phyloP scores from a whole-genome alignment of 2,113 vertebrate species.

The Neolamprologus hecqui region DNA sequence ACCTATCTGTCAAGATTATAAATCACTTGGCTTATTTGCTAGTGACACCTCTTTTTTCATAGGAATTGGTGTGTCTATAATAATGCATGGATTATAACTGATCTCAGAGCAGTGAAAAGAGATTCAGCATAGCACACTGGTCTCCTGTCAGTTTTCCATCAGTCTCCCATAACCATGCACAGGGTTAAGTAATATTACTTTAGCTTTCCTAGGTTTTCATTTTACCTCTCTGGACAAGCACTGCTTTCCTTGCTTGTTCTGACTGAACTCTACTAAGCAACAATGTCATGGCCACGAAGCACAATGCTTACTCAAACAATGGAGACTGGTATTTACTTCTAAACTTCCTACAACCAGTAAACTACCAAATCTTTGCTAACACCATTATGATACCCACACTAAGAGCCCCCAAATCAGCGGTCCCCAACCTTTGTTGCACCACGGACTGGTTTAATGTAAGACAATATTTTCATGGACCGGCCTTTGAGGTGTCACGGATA shows the following conservation, averaged over 20 bases:
- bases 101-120: neutral
- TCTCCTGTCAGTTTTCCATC: neutral
- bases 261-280: neutral
- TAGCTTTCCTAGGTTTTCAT: neutral
- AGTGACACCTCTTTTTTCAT: neutral
- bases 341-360: neutral
- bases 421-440: neutral
- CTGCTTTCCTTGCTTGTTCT: neutral
- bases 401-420: neutral
- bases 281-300: neutral
- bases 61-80: neutral
- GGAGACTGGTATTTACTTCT: neutral
- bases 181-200: neutral
- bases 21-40: neutral
- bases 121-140: neutral
- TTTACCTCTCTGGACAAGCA: neutral
- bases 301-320: neutral
- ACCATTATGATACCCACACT: neutral
- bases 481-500: neutral
- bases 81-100: neutral
- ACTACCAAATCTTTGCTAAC: neutral
- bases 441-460: neutral
- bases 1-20: neutral
- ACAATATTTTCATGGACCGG: neutral
- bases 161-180: neutral